A percentile compares a stretch with the other conserved stretches of the same genome.
phyloP scores from a whole-genome alignment of 2,113 vertebrate genomes.

The Oreochromis tanganicae region DNA sequence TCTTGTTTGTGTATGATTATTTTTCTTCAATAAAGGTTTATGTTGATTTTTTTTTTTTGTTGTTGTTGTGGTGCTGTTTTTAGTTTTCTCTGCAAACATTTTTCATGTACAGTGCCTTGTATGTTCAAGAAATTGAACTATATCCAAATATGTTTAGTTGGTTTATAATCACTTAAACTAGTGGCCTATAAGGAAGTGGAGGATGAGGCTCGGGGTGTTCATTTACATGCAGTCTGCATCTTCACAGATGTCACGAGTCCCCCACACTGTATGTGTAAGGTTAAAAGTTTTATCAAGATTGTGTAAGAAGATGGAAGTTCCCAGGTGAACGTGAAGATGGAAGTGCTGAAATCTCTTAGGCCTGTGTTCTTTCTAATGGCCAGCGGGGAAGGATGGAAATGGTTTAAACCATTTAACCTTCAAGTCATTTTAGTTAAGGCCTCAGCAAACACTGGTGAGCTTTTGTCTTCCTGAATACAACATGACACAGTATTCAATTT shows the following conservation, averaged over 20 bases:
- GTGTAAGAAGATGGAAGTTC: background rate
- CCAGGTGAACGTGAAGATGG: background rate
- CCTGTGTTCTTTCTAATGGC: background rate
- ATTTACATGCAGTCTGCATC: background rate
- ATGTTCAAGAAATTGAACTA: background rate
- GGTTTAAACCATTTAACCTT: background rate
- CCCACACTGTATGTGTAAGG: background rate
- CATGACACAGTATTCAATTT: background rate
- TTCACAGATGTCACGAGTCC: background rate
- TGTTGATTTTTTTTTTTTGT: background rate
- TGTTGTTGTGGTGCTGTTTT: background rate
- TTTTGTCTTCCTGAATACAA: background rate
- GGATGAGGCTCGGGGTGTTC: background rate
- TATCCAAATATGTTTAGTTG: background rate
- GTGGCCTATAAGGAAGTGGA: background rate
- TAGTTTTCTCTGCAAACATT: background rate
- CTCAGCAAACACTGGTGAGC: background rate
- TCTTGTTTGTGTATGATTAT: background rate
- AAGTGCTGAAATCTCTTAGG: background rate
- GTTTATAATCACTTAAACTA: background rate
- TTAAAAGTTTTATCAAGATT: background rate
- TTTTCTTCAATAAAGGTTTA: slow-evolving; percentile 11
- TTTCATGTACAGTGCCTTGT: background rate
- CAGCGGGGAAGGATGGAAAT: background rate
- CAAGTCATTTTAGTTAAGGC: background rate